These are phyloP conservation scores for Nothobranchius furzeri DNA, from an alignment of 2,113 vertebrate species.

Conservation along the genomic window DNA sequence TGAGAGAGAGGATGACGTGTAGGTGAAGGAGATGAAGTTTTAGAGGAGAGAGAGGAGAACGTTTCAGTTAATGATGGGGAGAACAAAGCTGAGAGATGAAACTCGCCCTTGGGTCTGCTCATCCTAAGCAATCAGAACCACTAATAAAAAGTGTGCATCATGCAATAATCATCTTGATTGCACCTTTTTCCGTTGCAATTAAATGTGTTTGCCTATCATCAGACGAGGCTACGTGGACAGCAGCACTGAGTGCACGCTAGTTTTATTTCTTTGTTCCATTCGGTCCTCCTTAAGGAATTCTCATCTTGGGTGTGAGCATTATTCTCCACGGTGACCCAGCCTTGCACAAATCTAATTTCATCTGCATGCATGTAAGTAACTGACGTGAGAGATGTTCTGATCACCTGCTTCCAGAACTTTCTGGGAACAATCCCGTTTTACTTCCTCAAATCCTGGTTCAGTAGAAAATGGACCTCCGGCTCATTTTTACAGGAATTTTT, in stretches of 20 bases:
- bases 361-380: neutral
- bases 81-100: slow-evolving; percentile 12
- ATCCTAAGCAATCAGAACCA: slow-evolving; percentile 45
- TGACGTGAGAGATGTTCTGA: neutral
- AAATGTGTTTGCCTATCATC: slow-evolving; percentile 46
- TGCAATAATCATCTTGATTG: slow-evolving; percentile 54
- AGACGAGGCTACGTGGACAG: slow-evolving; percentile 37
- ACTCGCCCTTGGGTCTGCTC: slow-evolving; percentile 10
- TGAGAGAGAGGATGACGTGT: slow-evolving; percentile 14
- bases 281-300: too few relatives aligned
- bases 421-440: too few relatives aligned
- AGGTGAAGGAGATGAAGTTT: slow-evolving; percentile 18
- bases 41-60: slow-evolving; percentile 4
- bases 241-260: slow-evolving; percentile 23
- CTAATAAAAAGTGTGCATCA: slow-evolving; percentile 27
- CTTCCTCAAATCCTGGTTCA: too few relatives aligned
- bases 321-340: neutral
- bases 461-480: too few relatives aligned
- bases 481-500: too few relatives aligned
- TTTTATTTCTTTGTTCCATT: neutral
- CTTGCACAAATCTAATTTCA: too few relatives aligned
- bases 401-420: too few relatives aligned
- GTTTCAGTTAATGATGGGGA: slow-evolving; percentile 13
- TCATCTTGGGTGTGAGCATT: too few relatives aligned
- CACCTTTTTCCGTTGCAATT: slow-evolving; percentile 47